Conservation (phyloP, 2,797 vertebrate genomes). For the Rachycentron canadum region DNA sequence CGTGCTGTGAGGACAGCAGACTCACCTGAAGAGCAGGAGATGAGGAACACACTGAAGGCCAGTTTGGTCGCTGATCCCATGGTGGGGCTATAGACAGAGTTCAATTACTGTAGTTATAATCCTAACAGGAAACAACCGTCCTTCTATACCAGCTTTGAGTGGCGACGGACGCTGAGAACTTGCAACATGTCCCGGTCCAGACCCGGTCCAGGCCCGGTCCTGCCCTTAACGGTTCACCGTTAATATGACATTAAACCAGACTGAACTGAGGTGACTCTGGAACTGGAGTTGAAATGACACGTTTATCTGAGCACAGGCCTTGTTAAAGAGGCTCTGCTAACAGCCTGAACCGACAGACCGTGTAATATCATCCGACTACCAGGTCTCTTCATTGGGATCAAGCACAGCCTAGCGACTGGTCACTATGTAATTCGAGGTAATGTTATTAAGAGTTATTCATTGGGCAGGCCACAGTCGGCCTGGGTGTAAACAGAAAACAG, state of each 20-base stretch:
- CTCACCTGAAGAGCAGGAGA: conserved; percentile 96
- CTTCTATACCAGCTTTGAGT: neutral
- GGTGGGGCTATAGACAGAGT: conserved; percentile 65
- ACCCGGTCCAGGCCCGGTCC: neutral
- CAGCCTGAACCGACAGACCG: too few relatives aligned
- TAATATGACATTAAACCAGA: neutral
- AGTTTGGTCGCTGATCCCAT: conserved; percentile 96
- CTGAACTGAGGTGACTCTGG: neutral
- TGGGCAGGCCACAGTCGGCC: neutral
- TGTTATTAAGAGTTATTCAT: neutral
- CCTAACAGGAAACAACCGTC: conserved; percentile 1
- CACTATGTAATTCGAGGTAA: fast-evolving
- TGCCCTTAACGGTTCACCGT: neutral
- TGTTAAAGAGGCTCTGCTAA: neutral
- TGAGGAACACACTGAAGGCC: conserved; percentile 93
- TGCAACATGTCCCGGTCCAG: conserved; percentile 15
- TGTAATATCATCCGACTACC: neutral
- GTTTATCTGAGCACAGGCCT: neutral
- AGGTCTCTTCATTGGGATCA: neutral
- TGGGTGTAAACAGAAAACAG: neutral
- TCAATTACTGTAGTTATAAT: conserved; percentile 52
- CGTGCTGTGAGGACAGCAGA: conserved; percentile 2
- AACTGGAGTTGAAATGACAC: neutral
- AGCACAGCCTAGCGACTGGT: neutral
- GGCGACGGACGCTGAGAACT: neutral